Conservation (phyloP, 2,888 invertebrate genomes). For the Rhagophthalmus giganteus region DNA sequence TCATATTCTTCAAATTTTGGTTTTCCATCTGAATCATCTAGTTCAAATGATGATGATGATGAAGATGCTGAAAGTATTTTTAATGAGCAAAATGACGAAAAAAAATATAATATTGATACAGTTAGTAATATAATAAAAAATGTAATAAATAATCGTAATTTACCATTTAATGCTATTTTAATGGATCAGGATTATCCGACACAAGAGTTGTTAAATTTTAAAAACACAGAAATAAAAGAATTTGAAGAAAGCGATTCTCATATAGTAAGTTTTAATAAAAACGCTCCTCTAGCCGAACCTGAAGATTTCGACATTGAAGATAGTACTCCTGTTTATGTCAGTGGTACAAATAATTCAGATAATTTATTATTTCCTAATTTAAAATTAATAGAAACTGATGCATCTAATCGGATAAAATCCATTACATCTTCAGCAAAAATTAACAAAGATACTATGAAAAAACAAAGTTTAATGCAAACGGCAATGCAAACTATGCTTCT, state of each 20-base stretch:
- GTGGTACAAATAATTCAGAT: not conserved
- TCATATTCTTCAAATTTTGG: constrained; percentile 4
- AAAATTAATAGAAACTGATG: too few relatives aligned
- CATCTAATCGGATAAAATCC: constrained; percentile 25
- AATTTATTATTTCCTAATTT: too few relatives aligned
- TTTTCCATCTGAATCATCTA: constrained; percentile 20
- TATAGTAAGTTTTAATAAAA: not conserved
- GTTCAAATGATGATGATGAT: constrained; percentile 55
- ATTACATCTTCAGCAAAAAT: constrained; percentile 39
- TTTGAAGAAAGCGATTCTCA: not conserved
- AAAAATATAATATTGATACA: constrained; percentile 57
- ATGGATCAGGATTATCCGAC: not conserved
- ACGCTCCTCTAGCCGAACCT: constrained; percentile 31
- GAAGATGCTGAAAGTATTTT: constrained; percentile 52
- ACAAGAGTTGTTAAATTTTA: not conserved
- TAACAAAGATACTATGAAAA: constrained; percentile 35
- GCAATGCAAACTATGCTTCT: constrained; percentile 51
- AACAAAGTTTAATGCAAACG: constrained; percentile 45
- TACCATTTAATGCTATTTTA: not conserved
- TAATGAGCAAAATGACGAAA: constrained; percentile 47
- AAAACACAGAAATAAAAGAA: not conserved
- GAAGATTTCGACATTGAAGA: constrained; percentile 29
- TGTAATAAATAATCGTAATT: constrained; percentile 42
- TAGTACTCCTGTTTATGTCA: constrained; percentile 1
- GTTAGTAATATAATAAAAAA: constrained; percentile 63